phyloP scores from a whole-genome alignment of 2,113 vertebrate genomes.

The Nothoprocta pentlandii region DNA sequence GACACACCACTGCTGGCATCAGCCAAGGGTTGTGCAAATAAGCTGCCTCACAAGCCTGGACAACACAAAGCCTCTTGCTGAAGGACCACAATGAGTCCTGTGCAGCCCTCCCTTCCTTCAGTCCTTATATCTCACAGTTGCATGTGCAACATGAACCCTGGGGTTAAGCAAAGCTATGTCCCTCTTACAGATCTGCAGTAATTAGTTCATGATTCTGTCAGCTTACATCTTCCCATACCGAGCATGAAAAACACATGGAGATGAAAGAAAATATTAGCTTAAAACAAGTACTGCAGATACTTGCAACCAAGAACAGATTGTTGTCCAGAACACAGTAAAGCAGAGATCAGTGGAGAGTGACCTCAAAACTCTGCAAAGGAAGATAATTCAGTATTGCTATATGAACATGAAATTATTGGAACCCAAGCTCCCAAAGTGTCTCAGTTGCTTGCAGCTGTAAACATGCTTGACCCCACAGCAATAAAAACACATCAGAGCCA shows the following conservation, averaged over 20 bases:
- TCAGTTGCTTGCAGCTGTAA: background rate
- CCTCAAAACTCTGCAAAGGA: background rate
- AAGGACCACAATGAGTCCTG: background rate
- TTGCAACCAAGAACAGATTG: background rate
- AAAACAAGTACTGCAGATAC: background rate
- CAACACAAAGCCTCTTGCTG: background rate
- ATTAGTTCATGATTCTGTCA: background rate
- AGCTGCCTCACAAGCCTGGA: background rate
- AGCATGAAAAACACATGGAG: background rate
- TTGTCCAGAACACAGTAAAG: background rate
- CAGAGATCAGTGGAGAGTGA: background rate
- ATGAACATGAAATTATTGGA: background rate
- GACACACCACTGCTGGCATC: accelerated
- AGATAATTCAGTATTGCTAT: background rate
- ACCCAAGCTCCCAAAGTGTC: background rate
- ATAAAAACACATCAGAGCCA: background rate
- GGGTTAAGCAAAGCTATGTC: background rate
- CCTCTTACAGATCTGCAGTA: background rate
- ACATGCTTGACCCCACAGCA: background rate
- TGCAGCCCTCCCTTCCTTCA: background rate
- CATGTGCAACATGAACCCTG: background rate
- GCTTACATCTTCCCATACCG: background rate
- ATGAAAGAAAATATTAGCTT: background rate
- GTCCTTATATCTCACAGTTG: background rate
- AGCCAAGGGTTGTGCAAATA: accelerated